Conservation (phyloP, 2,888 invertebrate genomes). For the Ichneumoninae sp. region DNA sequence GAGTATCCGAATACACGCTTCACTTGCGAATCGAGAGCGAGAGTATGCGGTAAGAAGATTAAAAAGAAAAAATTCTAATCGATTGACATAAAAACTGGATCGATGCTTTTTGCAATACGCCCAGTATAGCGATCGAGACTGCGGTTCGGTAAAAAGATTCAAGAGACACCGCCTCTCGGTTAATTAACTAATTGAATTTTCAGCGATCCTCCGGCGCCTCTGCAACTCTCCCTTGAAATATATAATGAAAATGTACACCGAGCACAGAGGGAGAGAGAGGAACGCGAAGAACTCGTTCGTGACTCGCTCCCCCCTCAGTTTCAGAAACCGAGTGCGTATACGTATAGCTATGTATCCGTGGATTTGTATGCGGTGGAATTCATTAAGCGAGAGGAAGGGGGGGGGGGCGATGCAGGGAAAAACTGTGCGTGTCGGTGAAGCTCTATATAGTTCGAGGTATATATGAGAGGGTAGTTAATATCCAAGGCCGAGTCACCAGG, state of each 20-base stretch:
- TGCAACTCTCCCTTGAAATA: slow-evolving; percentile 21
- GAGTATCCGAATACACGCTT: slow-evolving; percentile 35
- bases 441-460: slow-evolving; percentile 47
- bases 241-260: slow-evolving; percentile 33
- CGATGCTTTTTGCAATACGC: neutral
- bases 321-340: slow-evolving; percentile 30
- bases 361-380: slow-evolving; percentile 60
- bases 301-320: slow-evolving; percentile 22
- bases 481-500: slow-evolving; percentile 42
- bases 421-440: slow-evolving; percentile 65
- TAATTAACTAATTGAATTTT: slow-evolving; percentile 60
- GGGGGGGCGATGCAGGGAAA: slow-evolving; percentile 48
- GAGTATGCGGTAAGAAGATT: neutral
- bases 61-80: neutral
- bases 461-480: slow-evolving; percentile 65
- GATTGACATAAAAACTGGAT: neutral
- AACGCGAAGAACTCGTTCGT: slow-evolving; percentile 15
- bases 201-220: slow-evolving; percentile 19
- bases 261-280: slow-evolving; percentile 13
- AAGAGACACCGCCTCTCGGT: neutral
- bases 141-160: neutral
- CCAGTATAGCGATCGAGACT: neutral
- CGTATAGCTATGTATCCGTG: slow-evolving; percentile 42
- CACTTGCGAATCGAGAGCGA: neutral
- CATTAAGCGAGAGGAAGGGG: slow-evolving; percentile 55